Base-by-base conservation (phyloP, 2,888 invertebrate genomes). In the Epinotia demarniana region DNA sequence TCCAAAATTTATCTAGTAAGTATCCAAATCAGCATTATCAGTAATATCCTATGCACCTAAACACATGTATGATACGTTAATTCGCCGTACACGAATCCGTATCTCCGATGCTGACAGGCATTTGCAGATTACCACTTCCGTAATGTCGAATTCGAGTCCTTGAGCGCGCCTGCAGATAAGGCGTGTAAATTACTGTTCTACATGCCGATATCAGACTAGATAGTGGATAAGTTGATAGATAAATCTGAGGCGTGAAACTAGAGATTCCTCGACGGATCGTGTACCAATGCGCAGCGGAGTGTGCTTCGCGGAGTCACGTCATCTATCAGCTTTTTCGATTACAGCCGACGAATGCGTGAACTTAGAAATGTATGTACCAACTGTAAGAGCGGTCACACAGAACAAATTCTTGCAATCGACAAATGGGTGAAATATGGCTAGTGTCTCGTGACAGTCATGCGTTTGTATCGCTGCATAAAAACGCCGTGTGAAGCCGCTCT, bases 291-390 rank as follows among this genome's bases (percentile, higher is more conserved):
- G 74, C 63, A 74, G 12, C 46, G 58, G 58, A 64, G 63, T 33
- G 57, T 57, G 62, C 13, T 57, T 27, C 57, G 33, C 74, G 58
- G 63, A 43, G 57, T 27, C 18, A 27, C 16, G 57, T 58, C 69
- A 70, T 74, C 63, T 74, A 58, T 74, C 63, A 74, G 39, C 64
- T 39, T 69, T 68, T 70, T 74, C 63, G 49, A 70, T 74, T 70
- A 73, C 46, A 73, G 55, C 49, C 68, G 49, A 63, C 63, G 64
- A 64, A 74, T 70, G 74, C 64, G 70, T 74, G 74, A 46, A 55
- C 43, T 58, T 18, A 57, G 55, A 39, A 72, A 63, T n/a, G 53
- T 39, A 63, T n/a, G 53, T 39, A 23, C n/a, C 9, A 64, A 61
- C 49, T 49, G 9, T 66, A 67, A 60, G 33, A 6, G 33, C 8